Base-by-base conservation (phyloP, 2,888 invertebrate species). In the Pyrocoelia pectoralis region DNA sequence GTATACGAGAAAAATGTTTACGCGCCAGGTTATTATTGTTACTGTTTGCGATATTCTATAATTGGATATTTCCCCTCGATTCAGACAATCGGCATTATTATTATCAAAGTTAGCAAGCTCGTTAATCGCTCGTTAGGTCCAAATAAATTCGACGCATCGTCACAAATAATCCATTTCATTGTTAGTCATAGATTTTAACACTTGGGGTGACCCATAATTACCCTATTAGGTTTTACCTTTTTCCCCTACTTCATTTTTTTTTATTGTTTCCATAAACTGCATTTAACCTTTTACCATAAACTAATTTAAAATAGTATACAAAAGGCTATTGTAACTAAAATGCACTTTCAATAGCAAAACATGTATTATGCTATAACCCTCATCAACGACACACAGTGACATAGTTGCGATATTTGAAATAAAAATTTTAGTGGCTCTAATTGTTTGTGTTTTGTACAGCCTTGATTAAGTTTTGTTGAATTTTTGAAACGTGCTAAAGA, bases 111-210 rank as follows among this genome's bases (percentile, higher is more conserved):
- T 33, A 15, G 17, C 13, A 13, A 63, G 66, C 61, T 64, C 54
- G 61, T 68, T 68, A 68, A 61, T 57, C 68, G 63, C 66, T 68
- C 60, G 66, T 68, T 68, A 66, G 63, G 43, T 41, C 46, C 63
- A 60, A 56, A 60, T 52, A 56, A 56, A 38, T 17, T 18, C 13
- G 50, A 55, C 43, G 29, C 18, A 49, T 54, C 33, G 24, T 53
- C 15, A 46, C 28, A 63, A 56, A 63, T 58, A 55, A 50, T 53
- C 19, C 43, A 46, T 24, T 49, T 43, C 13, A 59, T 59, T 56
- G 60, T 60, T 18, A 48, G 51, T 46, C 46, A 52, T 64, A 48
- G 60, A 64, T 59, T 59, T 58, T 48, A 49, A 41, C 64, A 48
- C 60, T 64, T 64, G 56, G 60, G 60, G 64, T 60, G 33, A 33